Base-by-base conservation (phyloP, 2,888 invertebrate genomes). In the Meta bourneti region DNA sequence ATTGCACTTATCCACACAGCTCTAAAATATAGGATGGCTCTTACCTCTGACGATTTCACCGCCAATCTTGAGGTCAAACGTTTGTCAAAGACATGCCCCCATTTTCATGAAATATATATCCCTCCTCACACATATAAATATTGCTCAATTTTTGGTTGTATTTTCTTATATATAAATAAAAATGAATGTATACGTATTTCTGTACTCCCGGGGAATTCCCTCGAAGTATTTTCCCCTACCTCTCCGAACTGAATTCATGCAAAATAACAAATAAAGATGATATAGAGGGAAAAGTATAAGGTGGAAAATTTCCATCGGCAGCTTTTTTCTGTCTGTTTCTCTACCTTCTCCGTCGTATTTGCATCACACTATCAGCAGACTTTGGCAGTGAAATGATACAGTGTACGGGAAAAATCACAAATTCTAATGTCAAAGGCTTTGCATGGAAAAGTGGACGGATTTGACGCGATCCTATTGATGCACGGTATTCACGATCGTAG, bases 81-180 rank as follows among this genome's bases (percentile, higher is more conserved):
- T 51, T 87, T 89, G 82, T 89, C 82, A 82, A 69, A 77, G 52
- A 77, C 89, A 89, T 77, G 78, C 69, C 78, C 86, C 49, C 77
- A 19, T 77, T 74, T 75, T 52, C 74, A 54, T 72, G 70, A 77
- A 77, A 89, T 82, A 89, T 81, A 74, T 89, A 89, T 82, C 71
- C 70, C 70, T 69, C 49, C 16, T 61, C 51, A 72, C 51, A 61
- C 61, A 8, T 16, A 16, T 61, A 16, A 11, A 16, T 61, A 61
- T 61, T 9, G 11, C 61, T 61, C 61, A 6, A 6, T 61, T 61
- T 61, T 9, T 16, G 16, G 61, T 16, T 16, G 11, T 61, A 16
- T 61, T 61, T 16, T 61, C 5, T 61, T 5, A 16, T 9, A 16
- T 16, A 61, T 61, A 61, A 61, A 61, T 61, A 61, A 61, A 61